Evolutionary conservation across 1,140 invertebrate species (phyloP).

Genomic region (Pogonognathellus flavescens): DNA sequence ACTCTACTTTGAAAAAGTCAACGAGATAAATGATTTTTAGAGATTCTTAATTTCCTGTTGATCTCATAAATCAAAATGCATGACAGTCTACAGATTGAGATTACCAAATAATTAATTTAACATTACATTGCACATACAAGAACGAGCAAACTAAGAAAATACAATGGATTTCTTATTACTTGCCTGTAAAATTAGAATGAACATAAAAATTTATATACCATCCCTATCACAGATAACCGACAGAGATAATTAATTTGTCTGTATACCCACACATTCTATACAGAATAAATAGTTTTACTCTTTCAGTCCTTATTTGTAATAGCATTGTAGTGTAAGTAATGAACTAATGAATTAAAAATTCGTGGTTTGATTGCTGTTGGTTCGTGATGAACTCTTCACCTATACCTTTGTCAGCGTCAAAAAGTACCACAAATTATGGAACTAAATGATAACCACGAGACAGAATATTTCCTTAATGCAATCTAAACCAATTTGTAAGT

Average conservation of each 20-base stretch:
- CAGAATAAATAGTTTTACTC: too few species aligned
- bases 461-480: background rate
- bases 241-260: too few species aligned
- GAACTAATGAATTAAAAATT: conserved; percentile 18
- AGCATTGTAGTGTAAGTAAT: background rate
- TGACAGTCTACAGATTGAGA: conserved; percentile 18
- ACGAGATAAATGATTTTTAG: background rate
- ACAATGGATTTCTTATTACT: background rate
- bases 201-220: background rate
- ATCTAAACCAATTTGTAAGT: conserved; percentile 23
- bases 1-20: too few species aligned
- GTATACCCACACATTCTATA: too few species aligned
- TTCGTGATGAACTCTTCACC: conserved; percentile 1
- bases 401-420: conserved; percentile 28
- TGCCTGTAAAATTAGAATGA: background rate
- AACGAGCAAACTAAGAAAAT: background rate
- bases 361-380: background rate
- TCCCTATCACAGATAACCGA: too few species aligned
- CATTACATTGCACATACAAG: background rate
- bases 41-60: background rate
- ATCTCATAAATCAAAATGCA: conserved; percentile 28
- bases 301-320: too few species aligned
- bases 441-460: background rate
- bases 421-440: background rate
- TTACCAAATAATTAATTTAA: conserved; percentile 27